Evolutionary conservation across 2,113 vertebrate genomes (phyloP).

Genomic region (Crotophaga sulcirostris): DNA sequence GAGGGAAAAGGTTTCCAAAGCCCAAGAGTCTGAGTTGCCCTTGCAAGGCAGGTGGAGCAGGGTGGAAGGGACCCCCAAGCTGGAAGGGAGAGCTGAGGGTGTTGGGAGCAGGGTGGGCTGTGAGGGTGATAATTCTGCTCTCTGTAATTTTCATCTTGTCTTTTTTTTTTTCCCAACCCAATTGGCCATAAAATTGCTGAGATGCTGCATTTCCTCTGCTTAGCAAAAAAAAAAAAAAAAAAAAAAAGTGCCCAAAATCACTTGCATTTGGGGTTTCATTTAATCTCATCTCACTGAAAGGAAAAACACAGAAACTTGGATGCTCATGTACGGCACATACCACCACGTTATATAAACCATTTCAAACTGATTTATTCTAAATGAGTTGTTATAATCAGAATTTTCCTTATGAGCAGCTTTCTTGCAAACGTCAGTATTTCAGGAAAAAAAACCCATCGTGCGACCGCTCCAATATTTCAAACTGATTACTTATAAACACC

Average conservation of each 20-base stretch:
- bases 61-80: not conserved
- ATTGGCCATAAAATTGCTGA: constrained; percentile 55
- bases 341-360: constrained; percentile 45
- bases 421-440: constrained; percentile 71
- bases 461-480: constrained; percentile 66
- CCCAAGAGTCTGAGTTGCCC: not conserved
- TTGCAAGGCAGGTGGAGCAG: rapidly evolving
- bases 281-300: constrained; percentile 49
- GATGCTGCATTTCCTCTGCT: constrained; percentile 43
- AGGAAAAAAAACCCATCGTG: not conserved
- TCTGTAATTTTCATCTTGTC: not conserved
- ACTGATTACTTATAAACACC: constrained; percentile 72
- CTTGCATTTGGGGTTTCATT: constrained; percentile 61
- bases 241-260: not conserved
- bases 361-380: constrained; percentile 70
- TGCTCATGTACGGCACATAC: not conserved
- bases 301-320: constrained; percentile 37
- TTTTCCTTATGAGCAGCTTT: constrained; percentile 67
- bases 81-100: not conserved
- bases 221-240: not conserved
- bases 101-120: not conserved
- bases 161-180: not conserved
- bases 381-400: constrained; percentile 71
- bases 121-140: not conserved
- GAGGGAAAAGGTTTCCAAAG: not conserved